A percentile compares a stretch with the other conserved stretches of the same genome.
Conservation (phyloP, 2,797 vertebrate species). For the Leucoraja ocellata region DNA sequence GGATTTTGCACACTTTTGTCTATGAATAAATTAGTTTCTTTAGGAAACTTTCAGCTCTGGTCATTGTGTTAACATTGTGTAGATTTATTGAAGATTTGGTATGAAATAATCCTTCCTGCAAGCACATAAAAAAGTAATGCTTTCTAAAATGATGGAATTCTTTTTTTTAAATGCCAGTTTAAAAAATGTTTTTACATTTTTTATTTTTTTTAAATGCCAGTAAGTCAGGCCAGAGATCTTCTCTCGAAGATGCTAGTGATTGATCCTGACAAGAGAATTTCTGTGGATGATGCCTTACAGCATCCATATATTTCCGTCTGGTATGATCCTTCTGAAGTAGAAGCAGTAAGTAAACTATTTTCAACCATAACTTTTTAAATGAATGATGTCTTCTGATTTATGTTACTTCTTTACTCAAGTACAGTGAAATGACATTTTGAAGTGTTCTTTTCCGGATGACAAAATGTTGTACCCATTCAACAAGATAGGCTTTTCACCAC, state of each 20-base stretch:
- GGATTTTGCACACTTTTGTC: background rate
- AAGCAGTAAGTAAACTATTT: slow-evolving; percentile 74
- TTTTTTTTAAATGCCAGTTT: background rate
- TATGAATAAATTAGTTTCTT: background rate
- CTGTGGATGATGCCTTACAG: slow-evolving; percentile 86
- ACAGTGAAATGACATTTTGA: background rate
- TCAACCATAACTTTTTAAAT: slow-evolving; percentile 15
- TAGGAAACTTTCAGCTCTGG: background rate
- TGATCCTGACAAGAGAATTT: slow-evolving; percentile 87
- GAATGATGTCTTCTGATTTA: background rate
- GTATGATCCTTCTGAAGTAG: slow-evolving; percentile 88
- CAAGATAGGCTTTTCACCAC: background rate
- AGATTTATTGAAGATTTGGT: background rate
- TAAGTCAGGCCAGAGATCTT: slow-evolving; percentile 85
- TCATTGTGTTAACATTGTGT: background rate
- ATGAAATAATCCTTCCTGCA: background rate
- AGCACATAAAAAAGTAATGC: background rate
- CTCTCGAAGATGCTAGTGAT: slow-evolving; percentile 96
- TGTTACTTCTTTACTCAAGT: background rate
- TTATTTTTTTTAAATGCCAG: background rate
- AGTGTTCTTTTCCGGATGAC: background rate
- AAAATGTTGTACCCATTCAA: background rate
- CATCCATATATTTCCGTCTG: slow-evolving; percentile 94
- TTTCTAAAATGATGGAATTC: slow-evolving; percentile 1
- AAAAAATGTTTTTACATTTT: too few species aligned